phyloP scores from a whole-genome alignment of 1,140 invertebrate species.

The Aphelenchoides besseyi region DNA sequence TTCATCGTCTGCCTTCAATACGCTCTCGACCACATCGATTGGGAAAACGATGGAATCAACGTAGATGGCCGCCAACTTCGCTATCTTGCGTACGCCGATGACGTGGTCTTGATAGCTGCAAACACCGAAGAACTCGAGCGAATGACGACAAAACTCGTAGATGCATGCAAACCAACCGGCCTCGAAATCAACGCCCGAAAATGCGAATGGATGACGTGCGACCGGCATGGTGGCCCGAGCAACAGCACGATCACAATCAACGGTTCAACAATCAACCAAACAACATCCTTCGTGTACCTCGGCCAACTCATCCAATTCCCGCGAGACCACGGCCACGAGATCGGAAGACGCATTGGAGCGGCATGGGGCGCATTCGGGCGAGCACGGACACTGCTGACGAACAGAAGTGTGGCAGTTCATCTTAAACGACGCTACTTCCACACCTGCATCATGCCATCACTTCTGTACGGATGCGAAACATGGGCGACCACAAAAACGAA shows the following conservation, averaged over 20 bases:
- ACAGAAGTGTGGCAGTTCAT: neutral
- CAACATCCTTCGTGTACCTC: constrained; percentile 19
- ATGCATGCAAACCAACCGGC: neutral
- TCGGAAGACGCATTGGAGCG: constrained; percentile 10
- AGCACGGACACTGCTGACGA: constrained; percentile 12
- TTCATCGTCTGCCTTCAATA: constrained; percentile 66
- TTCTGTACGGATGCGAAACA: constrained; percentile 25
- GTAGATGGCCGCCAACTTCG: constrained; percentile 12
- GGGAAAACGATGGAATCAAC: constrained; percentile 11
- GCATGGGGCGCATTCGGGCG: constrained; percentile 13
- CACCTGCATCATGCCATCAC: constrained; percentile 24
- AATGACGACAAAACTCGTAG: constrained; percentile 16
- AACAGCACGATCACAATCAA: too few species aligned
- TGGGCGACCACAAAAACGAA: constrained; percentile 24
- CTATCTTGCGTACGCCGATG: constrained; percentile 60
- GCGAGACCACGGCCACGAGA: constrained; percentile 10
- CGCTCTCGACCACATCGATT: constrained; percentile 45
- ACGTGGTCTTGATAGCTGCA: constrained; percentile 48
- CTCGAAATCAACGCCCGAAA: constrained; percentile 25
- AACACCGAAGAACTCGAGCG: constrained; percentile 26
- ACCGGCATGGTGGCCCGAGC: too few species aligned
- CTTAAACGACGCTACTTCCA: constrained; percentile 29
- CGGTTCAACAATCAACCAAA: neutral
- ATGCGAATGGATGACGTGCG: constrained; percentile 20
- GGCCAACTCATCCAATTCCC: constrained; percentile 22